Evolutionary conservation across 2,113 vertebrate species (phyloP), one percentile per base, ranked within the genome.

Genomic region (rabbit (Oryctolagus cuniculus)): DNA sequence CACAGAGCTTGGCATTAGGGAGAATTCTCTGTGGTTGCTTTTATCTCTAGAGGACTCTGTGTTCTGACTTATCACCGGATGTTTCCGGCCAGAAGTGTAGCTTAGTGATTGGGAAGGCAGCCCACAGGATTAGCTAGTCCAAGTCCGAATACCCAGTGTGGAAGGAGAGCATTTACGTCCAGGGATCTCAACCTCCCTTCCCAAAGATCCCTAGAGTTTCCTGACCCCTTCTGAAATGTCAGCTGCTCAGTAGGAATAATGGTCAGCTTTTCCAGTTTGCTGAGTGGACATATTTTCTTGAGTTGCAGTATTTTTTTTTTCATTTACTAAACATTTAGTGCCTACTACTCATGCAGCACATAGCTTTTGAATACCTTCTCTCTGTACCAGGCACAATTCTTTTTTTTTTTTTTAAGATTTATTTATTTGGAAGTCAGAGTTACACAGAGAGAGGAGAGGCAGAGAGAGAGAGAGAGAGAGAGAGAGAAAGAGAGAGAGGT

Each of bases 1-100:
- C 53, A 49, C 34, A 21, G 61, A 75, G 72, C 61, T 74, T 80
- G 77, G 58, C 25, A 22, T 34, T 63, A 53, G 81, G 63, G 75
- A 94, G 84, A 44, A 70, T 91, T 95, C 69, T 90, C 49, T 88
- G 87, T 92, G 67, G 88, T 90, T 93, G 24, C 73, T 90, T 87
- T 96, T 58, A 70, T 96, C 34, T 95, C 82, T n/a, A 66, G 86
- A 90, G 74, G 74, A 72, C 78, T 87, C 58, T 89, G 7, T 91
- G 75, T 78, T 92, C 44, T 80, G 84, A 86, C 17, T 55, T 77
- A 27, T 73, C 89, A 19, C 67, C 31, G 74, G 34, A 55, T 77
- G 21, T 78, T 95, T 90, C 79, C 49, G 81, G 87, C 87, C 38
- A 55, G 13, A 84, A 97, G 55, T 87, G 73, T 69, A 51, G 63